phyloP scores from a whole-genome alignment of 2,888 invertebrate species.

The Anaspis maculata region DNA sequence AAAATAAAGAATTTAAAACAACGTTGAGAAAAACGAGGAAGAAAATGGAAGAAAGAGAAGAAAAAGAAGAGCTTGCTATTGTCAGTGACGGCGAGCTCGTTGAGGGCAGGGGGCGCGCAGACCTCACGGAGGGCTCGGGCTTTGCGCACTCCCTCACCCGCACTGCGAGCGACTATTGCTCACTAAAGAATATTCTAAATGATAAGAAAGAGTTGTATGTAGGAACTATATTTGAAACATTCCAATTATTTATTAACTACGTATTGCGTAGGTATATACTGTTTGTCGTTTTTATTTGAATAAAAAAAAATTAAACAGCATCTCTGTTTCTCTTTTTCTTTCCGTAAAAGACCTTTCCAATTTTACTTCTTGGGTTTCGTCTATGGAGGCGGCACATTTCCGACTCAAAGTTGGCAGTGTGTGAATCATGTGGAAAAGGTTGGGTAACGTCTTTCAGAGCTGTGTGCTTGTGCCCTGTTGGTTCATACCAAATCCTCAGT shows the following conservation, averaged over 20 bases:
- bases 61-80: conserved; percentile 14
- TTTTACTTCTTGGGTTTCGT: too few relatives aligned
- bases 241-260: conserved; percentile 39
- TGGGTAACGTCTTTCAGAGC: too few relatives aligned
- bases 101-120: conserved; percentile 29
- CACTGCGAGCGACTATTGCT: conserved; percentile 43
- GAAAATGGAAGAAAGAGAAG: background rate
- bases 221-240: conserved; percentile 40
- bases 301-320: too few relatives aligned
- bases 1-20: too few relatives aligned
- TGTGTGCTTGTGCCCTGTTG: too few relatives aligned
- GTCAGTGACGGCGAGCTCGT: conserved; percentile 41
- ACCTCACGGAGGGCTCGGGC: conserved; percentile 25
- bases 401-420: too few relatives aligned
- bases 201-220: conserved; percentile 42
- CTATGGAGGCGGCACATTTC: too few relatives aligned
- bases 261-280: conserved; percentile 42
- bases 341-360: too few relatives aligned
- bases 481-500: too few relatives aligned
- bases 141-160: conserved; percentile 29
- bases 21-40: too few relatives aligned
- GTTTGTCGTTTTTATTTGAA: conserved; percentile 45
- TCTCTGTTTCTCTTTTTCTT: too few relatives aligned
- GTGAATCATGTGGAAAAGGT: too few relatives aligned
- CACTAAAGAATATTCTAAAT: conserved; percentile 45